Conservation (phyloP, 2,797 vertebrate species). For the Pseudotriccus pelzelni region DNA sequence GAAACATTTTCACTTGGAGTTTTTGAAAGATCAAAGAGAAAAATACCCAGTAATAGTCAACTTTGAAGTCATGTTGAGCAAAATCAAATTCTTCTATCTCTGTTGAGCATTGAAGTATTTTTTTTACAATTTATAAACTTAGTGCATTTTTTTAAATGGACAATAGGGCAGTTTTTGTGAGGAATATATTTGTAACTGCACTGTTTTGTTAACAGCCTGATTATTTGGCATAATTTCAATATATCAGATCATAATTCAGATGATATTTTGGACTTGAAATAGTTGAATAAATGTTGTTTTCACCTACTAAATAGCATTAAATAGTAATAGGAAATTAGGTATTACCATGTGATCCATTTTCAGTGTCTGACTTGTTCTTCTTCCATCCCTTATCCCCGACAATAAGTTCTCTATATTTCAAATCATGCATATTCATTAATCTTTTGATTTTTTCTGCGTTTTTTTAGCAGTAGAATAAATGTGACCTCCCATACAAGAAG, state of each 20-base stretch:
- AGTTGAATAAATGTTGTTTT: not conserved
- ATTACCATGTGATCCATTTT: not conserved
- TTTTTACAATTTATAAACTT: not conserved
- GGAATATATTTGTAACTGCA: not conserved
- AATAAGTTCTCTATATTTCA: not conserved
- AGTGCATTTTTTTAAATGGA: not conserved
- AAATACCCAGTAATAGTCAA: not conserved
- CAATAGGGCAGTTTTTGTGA: not conserved
- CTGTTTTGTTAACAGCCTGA: not conserved
- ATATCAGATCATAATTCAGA: not conserved
- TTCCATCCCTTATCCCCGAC: not conserved
- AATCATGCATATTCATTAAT: not conserved
- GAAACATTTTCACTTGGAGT: not conserved
- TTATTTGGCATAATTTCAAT: not conserved
- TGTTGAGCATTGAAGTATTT: not conserved
- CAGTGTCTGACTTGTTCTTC: not conserved
- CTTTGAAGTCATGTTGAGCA: not conserved
- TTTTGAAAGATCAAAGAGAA: not conserved
- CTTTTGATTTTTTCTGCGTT: not conserved
- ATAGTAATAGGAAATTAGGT: not conserved
- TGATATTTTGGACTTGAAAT: not conserved
- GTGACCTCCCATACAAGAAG: not conserved
- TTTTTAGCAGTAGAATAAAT: not conserved
- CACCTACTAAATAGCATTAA: not conserved
- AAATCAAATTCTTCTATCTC: fast-evolving